phyloP scores from a whole-genome alignment of 2,888 invertebrate species.

The Leptinotarsa tumamoca region DNA sequence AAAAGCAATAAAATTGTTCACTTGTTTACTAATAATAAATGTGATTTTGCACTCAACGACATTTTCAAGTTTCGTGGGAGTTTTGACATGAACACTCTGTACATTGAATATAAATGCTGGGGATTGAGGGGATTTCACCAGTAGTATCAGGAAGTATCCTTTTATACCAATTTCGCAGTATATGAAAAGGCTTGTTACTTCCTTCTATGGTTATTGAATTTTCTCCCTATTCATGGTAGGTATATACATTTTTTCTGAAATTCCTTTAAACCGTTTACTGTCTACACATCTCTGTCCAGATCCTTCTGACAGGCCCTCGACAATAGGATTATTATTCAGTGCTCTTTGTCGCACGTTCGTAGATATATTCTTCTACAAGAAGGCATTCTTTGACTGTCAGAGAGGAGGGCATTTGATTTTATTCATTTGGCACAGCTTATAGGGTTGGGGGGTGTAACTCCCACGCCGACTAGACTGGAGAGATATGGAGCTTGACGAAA shows the following conservation, averaged over 20 bases:
- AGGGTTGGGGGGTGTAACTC: neutral
- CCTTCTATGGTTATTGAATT: neutral
- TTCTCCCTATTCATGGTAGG: neutral
- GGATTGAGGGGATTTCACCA: too few relatives aligned
- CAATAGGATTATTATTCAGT: neutral
- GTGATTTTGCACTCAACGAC: too few relatives aligned
- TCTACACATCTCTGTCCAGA: neutral
- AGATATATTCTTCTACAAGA: neutral
- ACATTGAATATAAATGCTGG: too few relatives aligned
- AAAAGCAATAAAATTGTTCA: too few relatives aligned
- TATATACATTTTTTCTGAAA: neutral
- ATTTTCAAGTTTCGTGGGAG: too few relatives aligned
- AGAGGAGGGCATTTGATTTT: neutral
- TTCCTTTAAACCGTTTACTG: neutral
- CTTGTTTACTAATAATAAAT: too few relatives aligned
- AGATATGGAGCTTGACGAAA: constrained; percentile 1
- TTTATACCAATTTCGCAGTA: too few relatives aligned
- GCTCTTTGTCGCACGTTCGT: neutral
- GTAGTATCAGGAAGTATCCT: too few relatives aligned
- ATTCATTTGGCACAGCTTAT: neutral
- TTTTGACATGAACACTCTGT: too few relatives aligned
- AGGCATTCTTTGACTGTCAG: neutral
- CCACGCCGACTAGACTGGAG: neutral
- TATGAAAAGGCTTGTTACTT: neutral
- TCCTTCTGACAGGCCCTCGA: neutral